Conservation (phyloP, 2,113 vertebrate species). For the Fregata magnificens region DNA sequence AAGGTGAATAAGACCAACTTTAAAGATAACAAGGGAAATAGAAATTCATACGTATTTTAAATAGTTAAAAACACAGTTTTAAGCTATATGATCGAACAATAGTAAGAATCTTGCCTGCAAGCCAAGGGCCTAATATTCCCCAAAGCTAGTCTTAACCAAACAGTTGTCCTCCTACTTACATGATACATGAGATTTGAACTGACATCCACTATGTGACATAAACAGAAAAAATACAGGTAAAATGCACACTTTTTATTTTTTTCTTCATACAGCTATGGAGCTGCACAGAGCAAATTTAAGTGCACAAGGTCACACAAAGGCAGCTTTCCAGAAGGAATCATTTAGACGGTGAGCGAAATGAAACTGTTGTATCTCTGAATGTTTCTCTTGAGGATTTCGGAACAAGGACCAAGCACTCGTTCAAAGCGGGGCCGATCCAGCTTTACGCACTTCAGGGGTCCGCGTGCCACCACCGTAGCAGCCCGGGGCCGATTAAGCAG, state of each 20-base stretch:
- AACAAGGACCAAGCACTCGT: constrained; percentile 94
- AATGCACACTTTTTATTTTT: constrained; percentile 44
- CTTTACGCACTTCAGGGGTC: constrained; percentile 94
- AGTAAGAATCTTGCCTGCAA: not conserved
- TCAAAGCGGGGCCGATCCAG: constrained; percentile 96
- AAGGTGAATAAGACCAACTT: not conserved
- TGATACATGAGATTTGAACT: not conserved
- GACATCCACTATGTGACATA: constrained; percentile 51
- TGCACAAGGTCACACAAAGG: constrained; percentile 75
- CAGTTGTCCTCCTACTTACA: not conserved
- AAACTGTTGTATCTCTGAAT: constrained; percentile 99
- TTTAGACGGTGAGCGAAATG: constrained; percentile 94
- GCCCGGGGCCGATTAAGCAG: constrained; percentile 93
- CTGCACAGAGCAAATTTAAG: constrained; percentile 75
- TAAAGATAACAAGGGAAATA: not conserved
- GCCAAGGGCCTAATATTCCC: not conserved
- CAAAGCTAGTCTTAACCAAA: not conserved
- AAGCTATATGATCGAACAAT: not conserved
- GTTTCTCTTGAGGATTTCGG: constrained; percentile 96
- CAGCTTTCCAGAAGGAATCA: constrained; percentile 48
- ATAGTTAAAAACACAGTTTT: constrained; percentile 1
- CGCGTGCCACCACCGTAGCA: constrained; percentile 91
- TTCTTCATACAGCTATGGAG: constrained; percentile 78
- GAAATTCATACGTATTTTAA: not conserved
- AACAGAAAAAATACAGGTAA: constrained; percentile 65